Base-by-base conservation (phyloP, 2,797 vertebrate genomes). In the Gouania willdenowi region DNA sequence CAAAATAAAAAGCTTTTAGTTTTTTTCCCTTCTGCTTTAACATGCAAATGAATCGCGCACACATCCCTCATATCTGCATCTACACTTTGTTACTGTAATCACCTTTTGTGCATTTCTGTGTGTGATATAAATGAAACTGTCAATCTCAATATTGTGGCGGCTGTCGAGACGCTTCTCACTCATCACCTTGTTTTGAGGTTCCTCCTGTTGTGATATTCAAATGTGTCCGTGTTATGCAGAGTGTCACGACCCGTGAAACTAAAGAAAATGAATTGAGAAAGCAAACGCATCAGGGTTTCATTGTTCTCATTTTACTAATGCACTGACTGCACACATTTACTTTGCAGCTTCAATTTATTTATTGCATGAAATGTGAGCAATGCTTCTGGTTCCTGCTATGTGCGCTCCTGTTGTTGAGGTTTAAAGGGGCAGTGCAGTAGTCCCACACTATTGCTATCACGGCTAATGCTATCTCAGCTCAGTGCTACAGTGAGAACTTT, bases 61-160 rank as follows among this genome's bases (percentile, higher is more conserved):
- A 5, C 26, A 13, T 22, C 15, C 7, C 2, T n/a, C n/a, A n/a
- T n/a, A n/a, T n/a, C n/a, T n/a, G n/a, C n/a, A n/a, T n/a, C n/a
- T 16, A 26, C 5, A 4, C 12, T 21, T 3, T 26, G 48, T 45
- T 26, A 10, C 29, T 41, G 32, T 37, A 49, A 51, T 57, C 40
- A 45, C 32, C 4, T 16, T 32, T 25, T 18, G 17, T 20, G 19
- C 20, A 19, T 20, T 19, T 4, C 6, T 20, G 19, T 20, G 19
- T 42, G 32, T 14, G 26, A 39, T 32, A 32, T 56, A 75, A 69
- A 79, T 77, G 40, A 66, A 67, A 20, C 66, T 76, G 75, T 78
- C 73, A 60, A 29, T 68, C 50, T 15, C 47, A 50, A 75, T 77
- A 11, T 73, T 66, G 44, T 22, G 60, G 26, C 54, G 22, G 59